Evolutionary conservation across 2,888 invertebrate genomes (phyloP).

Genomic region (Zhengitettix transpicula): DNA sequence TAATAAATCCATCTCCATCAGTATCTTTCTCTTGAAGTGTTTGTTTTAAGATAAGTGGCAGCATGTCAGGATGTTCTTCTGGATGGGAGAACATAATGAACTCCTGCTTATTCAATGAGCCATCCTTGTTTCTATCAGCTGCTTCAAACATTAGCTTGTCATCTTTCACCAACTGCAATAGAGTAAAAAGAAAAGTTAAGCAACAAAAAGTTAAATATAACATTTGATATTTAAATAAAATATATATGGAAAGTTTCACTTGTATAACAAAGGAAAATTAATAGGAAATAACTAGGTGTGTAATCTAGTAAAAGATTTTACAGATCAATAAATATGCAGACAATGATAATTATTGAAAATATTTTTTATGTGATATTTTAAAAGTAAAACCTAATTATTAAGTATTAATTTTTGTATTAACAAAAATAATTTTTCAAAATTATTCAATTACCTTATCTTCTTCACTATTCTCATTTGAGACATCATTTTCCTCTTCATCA

Average conservation of each 20-base stretch:
- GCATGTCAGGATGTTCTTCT: slow-evolving; percentile 81
- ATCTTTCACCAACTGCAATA: slow-evolving; percentile 44
- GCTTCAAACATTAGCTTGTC: slow-evolving; percentile 74
- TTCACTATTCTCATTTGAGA: slow-evolving; percentile 7
- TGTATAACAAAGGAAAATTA: no score
- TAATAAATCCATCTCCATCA: slow-evolving; percentile 68
- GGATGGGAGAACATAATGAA: slow-evolving; percentile 85
- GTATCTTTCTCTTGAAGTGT: slow-evolving; percentile 72
- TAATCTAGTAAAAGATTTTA: no score
- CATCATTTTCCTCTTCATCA: slow-evolving; percentile 16
- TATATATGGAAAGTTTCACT: no score
- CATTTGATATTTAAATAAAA: no score
- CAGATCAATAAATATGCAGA: no score
- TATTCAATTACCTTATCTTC: slow-evolving; percentile 15
- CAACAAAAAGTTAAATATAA: no score
- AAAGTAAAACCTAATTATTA: no score
- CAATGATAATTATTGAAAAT: no score
- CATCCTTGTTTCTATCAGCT: slow-evolving; percentile 74
- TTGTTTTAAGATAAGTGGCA: slow-evolving; percentile 58
- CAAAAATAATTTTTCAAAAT: no score
- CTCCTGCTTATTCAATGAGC: slow-evolving; percentile 53
- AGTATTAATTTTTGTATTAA: no score
- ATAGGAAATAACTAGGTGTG: no score
- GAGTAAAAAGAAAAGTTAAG: not conserved
- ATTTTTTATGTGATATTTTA: no score